Evolutionary conservation across 2,888 invertebrate genomes (phyloP).

Genomic region (Melitaea athalia): DNA sequence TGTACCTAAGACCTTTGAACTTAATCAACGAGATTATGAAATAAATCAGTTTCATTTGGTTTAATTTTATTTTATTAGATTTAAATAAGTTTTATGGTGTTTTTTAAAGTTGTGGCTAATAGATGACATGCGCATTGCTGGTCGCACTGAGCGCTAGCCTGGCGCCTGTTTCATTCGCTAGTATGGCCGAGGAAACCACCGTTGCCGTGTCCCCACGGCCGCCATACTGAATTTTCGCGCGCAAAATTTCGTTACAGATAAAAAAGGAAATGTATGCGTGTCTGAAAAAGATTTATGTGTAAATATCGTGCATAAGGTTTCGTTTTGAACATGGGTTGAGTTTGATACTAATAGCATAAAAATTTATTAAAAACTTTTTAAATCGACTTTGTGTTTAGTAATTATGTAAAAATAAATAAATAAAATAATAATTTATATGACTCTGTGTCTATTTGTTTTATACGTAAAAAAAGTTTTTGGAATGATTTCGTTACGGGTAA

Average conservation of each 20-base stretch:
- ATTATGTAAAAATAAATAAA: conserved; percentile 6
- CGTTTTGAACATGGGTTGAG: conserved; percentile 31
- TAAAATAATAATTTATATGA: background rate
- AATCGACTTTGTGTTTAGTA: conserved; percentile 10
- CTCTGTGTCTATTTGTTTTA: background rate
- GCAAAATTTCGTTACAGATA: conserved; percentile 61
- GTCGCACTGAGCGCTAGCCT: conserved; percentile 64
- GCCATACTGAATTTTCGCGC: conserved; percentile 61
- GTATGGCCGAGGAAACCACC: conserved; percentile 63
- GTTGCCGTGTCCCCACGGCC: conserved; percentile 53
- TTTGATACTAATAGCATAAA: conserved; percentile 1
- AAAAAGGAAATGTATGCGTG: conserved; percentile 40
- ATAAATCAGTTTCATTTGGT: background rate
- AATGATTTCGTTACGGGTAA: conserved; percentile 8
- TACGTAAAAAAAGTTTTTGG: conserved; percentile 1
- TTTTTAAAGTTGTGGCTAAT: conserved; percentile 21
- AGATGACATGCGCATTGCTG: conserved; percentile 61
- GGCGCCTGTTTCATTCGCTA: conserved; percentile 53
- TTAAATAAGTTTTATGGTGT: conserved; percentile 16
- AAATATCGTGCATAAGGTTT: conserved; percentile 12
- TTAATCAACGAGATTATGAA: background rate
- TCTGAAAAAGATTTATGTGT: conserved; percentile 36
- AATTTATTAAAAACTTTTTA: conserved; percentile 22
- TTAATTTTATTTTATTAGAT: background rate
- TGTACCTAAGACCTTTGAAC: no score